phyloP scores from a whole-genome alignment of 1,140 invertebrate species.

The Drosophila yakuba region DNA sequence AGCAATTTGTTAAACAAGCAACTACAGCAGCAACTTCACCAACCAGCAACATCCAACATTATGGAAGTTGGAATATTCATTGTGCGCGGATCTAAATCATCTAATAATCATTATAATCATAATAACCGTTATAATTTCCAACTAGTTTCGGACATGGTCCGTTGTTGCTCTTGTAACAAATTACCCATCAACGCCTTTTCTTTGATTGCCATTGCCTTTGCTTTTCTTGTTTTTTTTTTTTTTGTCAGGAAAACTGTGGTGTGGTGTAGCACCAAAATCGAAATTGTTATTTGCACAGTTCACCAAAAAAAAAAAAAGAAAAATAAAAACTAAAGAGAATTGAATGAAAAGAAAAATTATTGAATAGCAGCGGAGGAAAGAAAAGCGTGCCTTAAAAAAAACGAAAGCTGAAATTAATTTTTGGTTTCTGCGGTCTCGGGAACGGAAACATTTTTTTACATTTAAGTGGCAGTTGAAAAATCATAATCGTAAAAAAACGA shows the following conservation, averaged over 20 bases:
- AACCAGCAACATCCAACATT: slow-evolving; percentile 1
- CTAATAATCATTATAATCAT: slow-evolving; percentile 67
- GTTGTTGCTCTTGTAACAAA: slow-evolving; percentile 63
- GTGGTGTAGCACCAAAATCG: neutral
- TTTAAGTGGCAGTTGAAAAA: neutral
- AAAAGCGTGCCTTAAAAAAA: neutral
- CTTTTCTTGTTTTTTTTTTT: neutral
- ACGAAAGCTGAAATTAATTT: slow-evolving; percentile 20
- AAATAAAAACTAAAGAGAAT: slow-evolving; percentile 10
- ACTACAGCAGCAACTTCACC: neutral
- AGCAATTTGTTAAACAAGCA: slow-evolving; percentile 68
- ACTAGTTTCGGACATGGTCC: slow-evolving; percentile 57
- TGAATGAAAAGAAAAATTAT: slow-evolving; percentile 27
- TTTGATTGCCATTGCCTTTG: slow-evolving; percentile 10
- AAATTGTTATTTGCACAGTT: slow-evolving; percentile 20
- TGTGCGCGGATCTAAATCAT: slow-evolving; percentile 63
- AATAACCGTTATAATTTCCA: slow-evolving; percentile 64
- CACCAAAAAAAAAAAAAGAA: slow-evolving; percentile 3
- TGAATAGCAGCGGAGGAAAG: slow-evolving; percentile 9
- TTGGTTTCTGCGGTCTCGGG: slow-evolving; percentile 5
- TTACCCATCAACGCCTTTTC: slow-evolving; percentile 72
- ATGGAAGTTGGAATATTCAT: slow-evolving; percentile 48
- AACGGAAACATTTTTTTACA: neutral
- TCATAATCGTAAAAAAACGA: neutral
- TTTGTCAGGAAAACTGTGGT: slow-evolving; percentile 5